Percentiles rank a stretch among this genome's conserved stretches.
These are phyloP conservation scores for Xylocampa areola DNA, from an alignment of 2,888 invertebrate species.

Conservation along the genomic window DNA sequence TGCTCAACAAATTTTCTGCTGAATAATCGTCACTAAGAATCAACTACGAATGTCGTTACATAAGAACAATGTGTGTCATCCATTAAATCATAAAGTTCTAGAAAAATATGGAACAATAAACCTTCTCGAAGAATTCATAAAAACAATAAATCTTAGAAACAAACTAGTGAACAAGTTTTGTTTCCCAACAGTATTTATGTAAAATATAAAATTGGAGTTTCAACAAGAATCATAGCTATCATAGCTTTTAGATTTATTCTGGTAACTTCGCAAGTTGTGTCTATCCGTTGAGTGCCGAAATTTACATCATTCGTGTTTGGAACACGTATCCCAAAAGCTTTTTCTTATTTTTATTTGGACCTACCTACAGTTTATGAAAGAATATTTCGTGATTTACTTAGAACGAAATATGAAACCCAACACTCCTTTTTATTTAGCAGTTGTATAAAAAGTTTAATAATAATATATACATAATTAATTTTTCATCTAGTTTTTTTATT, in stretches of 20 bases:
- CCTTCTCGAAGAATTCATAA: constrained; percentile 9
- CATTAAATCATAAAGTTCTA: constrained; percentile 8
- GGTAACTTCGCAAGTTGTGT: constrained; percentile 61
- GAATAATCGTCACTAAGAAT: constrained; percentile 29
- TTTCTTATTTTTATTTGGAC: constrained; percentile 33
- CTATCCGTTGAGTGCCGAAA: constrained; percentile 63
- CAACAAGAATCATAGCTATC: constrained; percentile 15
- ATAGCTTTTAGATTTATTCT: constrained; percentile 41
- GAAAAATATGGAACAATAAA: constrained; percentile 5
- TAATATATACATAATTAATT: too few relatives aligned
- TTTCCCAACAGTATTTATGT: constrained; percentile 46
- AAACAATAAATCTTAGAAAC: constrained; percentile 39
- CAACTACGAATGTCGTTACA: too few relatives aligned
- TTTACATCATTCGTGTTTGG: constrained; percentile 59
- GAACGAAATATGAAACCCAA: constrained; percentile 13
- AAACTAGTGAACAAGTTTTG: constrained; percentile 36
- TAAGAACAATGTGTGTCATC: not conserved
- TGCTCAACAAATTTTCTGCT: too few relatives aligned
- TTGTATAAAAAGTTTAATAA: too few relatives aligned
- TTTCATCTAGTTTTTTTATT: too few relatives aligned
- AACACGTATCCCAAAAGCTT: constrained; percentile 71
- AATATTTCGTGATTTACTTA: constrained; percentile 31
- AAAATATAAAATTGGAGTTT: constrained; percentile 47
- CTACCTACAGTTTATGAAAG: constrained; percentile 22
- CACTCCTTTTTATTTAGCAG: too few relatives aligned